These are phyloP conservation scores for Blomia tropicalis DNA, from an alignment of 2,888 invertebrate species.

Conservation along the genomic window DNA sequence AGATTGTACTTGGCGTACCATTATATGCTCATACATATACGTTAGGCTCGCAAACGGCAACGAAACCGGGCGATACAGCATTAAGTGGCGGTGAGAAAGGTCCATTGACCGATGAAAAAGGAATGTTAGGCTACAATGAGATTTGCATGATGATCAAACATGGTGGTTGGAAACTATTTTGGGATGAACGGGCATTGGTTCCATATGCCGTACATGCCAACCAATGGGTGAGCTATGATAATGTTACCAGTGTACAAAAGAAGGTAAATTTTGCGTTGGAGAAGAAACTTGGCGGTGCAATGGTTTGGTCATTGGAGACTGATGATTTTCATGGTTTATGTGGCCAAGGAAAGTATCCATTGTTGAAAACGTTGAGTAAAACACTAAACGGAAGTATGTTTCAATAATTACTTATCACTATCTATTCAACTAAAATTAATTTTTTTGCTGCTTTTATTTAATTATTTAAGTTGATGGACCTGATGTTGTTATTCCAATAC, in stretches of 20 bases:
- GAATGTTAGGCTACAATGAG: slow-evolving; percentile 86
- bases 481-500: slow-evolving; percentile 4
- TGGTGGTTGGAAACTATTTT: slow-evolving; percentile 77
- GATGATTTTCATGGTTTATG: slow-evolving; percentile 72
- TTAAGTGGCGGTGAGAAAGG: slow-evolving; percentile 68
- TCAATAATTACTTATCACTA: too few species aligned
- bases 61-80: slow-evolving; percentile 68
- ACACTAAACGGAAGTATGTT: slow-evolving; percentile 17
- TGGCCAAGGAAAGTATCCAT: slow-evolving; percentile 58
- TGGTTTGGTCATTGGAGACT: slow-evolving; percentile 92
- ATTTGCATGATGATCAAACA: slow-evolving; percentile 69
- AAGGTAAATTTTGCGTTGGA: slow-evolving; percentile 79
- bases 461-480: slow-evolving; percentile 11
- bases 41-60: slow-evolving; percentile 53
- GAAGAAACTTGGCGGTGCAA: slow-evolving; percentile 69
- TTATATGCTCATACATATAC: slow-evolving; percentile 84
- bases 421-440: neutral
- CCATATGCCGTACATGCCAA: slow-evolving; percentile 76
- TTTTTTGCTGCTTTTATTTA: neutral
- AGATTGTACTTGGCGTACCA: slow-evolving; percentile 48
- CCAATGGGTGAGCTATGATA: slow-evolving; percentile 78
- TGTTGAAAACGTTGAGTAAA: slow-evolving; percentile 34
- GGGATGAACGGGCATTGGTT: slow-evolving; percentile 84
- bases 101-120: slow-evolving; percentile 72
- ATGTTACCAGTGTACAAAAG: slow-evolving; percentile 62